Base-by-base conservation (phyloP, 2,888 invertebrate genomes). In the Orthosia cruda region DNA sequence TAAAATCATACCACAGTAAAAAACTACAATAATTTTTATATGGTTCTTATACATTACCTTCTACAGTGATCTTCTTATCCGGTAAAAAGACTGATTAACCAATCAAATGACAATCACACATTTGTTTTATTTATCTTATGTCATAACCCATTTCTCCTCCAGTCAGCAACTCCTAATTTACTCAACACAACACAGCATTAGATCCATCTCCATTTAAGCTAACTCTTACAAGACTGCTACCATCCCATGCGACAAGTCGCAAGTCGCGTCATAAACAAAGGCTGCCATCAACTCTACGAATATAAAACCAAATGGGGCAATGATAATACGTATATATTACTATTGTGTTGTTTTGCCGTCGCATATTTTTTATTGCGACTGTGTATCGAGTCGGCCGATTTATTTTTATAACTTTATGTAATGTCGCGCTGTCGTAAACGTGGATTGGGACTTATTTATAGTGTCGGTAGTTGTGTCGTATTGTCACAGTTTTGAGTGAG, bases 281-380 rank as follows among this genome's bases (percentile, higher is more conserved):
- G 84, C 87, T 74, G 84, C 88, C 91, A 92, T 93, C 90, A 93
- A 90, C 87, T 89, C 88, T 84, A 88, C 87, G 83, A 89, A 91
- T 89, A 92, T 95, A 95, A 95, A 95, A 94, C 86, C 91, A 93
- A 95, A 95, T 94, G 94, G 89, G 76, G 91, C 95, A 93, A 93
- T 93, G 88, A 94, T 94, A 95, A 94, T 93, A 89, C 89, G 90
- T 86, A 90, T 90, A 91, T 91, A 92, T 91, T 89, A 91, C 90
- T 91, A 90, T 89, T 90, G 92, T 91, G 90, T 91, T 94, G 93
- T 94, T 93, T 92, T 92, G 89, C 89, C 87, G 85, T 83, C 86
- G 84, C 87, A 89, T 90, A 89, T 91, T 91, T 91, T 91, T 90
- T 91, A 88, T 88, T 86, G 75, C 81, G 77, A 72, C 83, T 84